A percentile compares a stretch with the other conserved stretches of the same genome.
These are phyloP conservation scores for Laticauda laticaudata DNA, from an alignment of 2,113 vertebrate genomes.

Conservation along the genomic window DNA sequence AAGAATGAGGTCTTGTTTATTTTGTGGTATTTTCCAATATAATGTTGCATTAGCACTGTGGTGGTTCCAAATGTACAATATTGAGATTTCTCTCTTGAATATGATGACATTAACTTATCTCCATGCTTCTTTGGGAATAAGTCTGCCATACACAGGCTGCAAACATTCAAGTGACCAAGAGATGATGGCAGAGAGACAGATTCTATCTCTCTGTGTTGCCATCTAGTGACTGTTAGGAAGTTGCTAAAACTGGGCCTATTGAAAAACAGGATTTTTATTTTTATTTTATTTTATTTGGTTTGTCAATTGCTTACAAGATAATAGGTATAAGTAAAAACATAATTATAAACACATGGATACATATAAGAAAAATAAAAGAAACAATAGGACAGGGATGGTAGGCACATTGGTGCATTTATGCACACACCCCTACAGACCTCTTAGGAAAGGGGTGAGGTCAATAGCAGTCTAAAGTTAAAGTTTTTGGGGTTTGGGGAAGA, in stretches of 20 bases:
- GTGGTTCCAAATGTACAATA: background rate
- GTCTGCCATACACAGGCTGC: background rate
- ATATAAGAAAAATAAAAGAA: no score
- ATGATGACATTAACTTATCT: background rate
- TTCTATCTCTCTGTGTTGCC: background rate
- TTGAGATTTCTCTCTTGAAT: background rate
- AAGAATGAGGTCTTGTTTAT: background rate
- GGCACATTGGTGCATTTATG: no score
- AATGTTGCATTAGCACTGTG: background rate
- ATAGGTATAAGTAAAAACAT: no score
- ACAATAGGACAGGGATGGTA: no score
- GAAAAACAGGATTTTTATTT: background rate
- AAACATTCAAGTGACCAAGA: background rate
- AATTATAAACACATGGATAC: no score
- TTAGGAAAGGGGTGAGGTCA: no score
- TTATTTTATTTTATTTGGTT: no score
- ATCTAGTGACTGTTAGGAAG: background rate
- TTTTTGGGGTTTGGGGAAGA: no score
- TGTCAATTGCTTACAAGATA: no score
- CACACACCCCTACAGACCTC: no score
- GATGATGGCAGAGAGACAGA: background rate
- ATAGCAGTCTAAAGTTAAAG: no score
- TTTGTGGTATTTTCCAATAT: background rate
- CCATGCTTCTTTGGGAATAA: background rate
- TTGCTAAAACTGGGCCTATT: background rate